phyloP scores from a whole-genome alignment of 2,113 vertebrate species.

The Otus sunia region DNA sequence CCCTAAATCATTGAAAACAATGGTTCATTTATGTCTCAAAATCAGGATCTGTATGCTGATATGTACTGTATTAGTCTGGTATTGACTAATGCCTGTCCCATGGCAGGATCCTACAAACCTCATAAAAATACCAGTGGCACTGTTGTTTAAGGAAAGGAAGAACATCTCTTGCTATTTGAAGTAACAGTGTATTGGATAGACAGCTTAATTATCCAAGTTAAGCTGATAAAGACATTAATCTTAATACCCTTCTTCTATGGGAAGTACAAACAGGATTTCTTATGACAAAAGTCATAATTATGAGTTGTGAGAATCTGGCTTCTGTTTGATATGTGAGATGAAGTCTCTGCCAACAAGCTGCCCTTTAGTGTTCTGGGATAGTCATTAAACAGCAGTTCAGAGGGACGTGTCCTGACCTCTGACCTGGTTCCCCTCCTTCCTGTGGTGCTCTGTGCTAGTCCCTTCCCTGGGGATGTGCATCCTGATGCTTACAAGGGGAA shows the following conservation, averaged over 20 bases:
- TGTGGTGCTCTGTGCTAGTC: neutral
- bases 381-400: neutral
- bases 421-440: neutral
- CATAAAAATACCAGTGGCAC: neutral
- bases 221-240: neutral
- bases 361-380: neutral
- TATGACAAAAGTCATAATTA: neutral
- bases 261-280: neutral
- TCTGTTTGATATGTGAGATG: neutral
- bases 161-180: neutral
- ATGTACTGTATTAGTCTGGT: neutral
- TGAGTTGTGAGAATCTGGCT: neutral
- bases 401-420: neutral
- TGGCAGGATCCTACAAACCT: neutral
- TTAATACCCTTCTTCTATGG: neutral
- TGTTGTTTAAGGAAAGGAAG: neutral
- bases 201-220: neutral
- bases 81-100: neutral
- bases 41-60: neutral
- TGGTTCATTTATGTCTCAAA: neutral
- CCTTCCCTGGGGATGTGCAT: neutral
- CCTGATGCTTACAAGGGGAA: neutral
- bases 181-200: neutral
- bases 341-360: neutral
- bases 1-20: neutral